Percentiles rank a stretch among this genome's conserved stretches.
Evolutionary conservation across 2,888 invertebrate genomes (phyloP).

Genomic region (Temnothorax ravouxi): DNA sequence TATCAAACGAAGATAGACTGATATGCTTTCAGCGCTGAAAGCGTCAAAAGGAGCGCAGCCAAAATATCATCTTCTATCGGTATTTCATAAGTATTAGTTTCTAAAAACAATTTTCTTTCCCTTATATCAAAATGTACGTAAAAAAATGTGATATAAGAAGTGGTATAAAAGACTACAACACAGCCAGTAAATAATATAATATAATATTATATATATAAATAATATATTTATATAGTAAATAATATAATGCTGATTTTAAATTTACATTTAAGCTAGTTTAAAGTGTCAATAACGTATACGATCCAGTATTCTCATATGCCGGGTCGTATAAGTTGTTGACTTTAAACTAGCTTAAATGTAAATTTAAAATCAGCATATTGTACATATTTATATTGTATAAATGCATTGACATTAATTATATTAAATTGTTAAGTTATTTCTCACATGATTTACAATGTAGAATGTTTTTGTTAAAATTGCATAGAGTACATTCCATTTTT

Average conservation of each 20-base stretch:
- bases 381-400: background rate
- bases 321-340: background rate
- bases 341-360: background rate
- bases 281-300: no score
- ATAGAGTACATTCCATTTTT: background rate
- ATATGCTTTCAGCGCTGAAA: no score
- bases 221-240: no score
- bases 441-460: background rate
- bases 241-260: no score
- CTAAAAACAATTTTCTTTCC: background rate
- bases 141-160: background rate
- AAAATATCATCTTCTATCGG: background rate
- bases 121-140: background rate
- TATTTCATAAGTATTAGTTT: background rate
- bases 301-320: conserved; percentile 16
- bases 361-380: conserved; percentile 7
- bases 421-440: background rate
- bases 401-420: background rate
- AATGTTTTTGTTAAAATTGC: background rate
- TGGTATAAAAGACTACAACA: background rate
- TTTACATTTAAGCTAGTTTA: no score
- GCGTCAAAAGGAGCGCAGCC: no score
- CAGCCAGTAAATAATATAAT: background rate
- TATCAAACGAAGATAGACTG: no score
- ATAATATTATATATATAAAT: no score